Conservation (phyloP, 2,113 vertebrate species). For the Hymenochirus boettgeri region DNA sequence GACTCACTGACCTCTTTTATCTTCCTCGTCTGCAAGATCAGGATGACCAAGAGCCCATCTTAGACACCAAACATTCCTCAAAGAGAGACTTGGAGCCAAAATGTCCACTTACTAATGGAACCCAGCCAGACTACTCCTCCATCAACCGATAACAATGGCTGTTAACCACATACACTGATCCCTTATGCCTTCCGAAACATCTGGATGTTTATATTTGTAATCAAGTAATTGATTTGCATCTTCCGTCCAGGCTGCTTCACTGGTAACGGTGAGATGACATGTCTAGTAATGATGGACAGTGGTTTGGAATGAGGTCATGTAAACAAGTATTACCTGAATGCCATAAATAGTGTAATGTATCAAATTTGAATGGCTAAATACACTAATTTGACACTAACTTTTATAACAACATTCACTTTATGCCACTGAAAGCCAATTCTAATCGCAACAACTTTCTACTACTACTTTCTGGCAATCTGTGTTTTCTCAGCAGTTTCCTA, state of each 20-base stretch:
- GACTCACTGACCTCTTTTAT: conserved; percentile 73
- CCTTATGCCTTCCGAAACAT: background rate
- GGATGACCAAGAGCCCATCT: conserved; percentile 50
- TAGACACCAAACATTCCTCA: conserved; percentile 27
- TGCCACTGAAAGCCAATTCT: too few species aligned
- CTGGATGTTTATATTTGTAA: background rate
- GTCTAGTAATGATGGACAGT: too few species aligned
- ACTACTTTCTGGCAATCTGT: too few species aligned
- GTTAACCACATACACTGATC: background rate
- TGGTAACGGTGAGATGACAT: background rate
- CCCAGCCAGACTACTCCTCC: conserved; percentile 64
- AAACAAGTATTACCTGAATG: too few species aligned
- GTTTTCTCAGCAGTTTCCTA: too few species aligned
- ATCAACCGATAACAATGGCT: conserved; percentile 57
- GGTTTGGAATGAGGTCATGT: too few species aligned
- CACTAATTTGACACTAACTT: too few species aligned
- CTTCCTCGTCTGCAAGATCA: conserved; percentile 58
- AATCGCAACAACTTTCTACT: too few species aligned
- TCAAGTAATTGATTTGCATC: conserved; percentile 1
- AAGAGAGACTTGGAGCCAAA: conserved; percentile 9
- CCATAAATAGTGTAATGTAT: too few species aligned
- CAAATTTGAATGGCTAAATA: too few species aligned
- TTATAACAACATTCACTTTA: too few species aligned
- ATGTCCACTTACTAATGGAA: conserved; percentile 17
- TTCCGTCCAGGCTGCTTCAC: background rate